Evolutionary conservation across 2,113 vertebrate species (phyloP).

Genomic region (Python bivittatus): DNA sequence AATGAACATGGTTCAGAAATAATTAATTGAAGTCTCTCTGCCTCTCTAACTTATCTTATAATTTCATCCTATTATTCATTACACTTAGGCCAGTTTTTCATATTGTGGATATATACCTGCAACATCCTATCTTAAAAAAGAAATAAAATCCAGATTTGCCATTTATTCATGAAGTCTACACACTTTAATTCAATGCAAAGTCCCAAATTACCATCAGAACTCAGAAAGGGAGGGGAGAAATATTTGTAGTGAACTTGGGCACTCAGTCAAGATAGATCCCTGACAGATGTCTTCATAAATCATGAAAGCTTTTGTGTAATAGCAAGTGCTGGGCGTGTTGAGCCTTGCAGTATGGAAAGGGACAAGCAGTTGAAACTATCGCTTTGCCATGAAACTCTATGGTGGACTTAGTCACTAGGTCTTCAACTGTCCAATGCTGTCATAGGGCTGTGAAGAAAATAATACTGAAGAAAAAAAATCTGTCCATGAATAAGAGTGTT

Average conservation of each 20-base stretch:
- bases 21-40: neutral
- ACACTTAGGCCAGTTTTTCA: neutral
- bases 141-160: neutral
- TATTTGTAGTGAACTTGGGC: neutral
- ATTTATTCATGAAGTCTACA: neutral
- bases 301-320: neutral
- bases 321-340: neutral
- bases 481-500: too few species aligned
- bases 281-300: neutral
- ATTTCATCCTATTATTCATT: neutral
- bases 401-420: neutral
- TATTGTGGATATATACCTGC: neutral
- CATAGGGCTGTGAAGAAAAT: too few species aligned
- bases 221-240: neutral
- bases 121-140: neutral
- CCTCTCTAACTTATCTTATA: neutral
- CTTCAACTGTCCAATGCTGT: too few species aligned
- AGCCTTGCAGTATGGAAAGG: neutral
- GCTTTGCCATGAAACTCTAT: neutral
- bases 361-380: neutral
- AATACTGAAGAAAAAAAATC: too few species aligned
- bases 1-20: neutral
- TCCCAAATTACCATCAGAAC: neutral
- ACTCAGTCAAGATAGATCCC: neutral
- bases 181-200: neutral